Evolutionary conservation across 2,888 invertebrate genomes (phyloP).

Genomic region (Argynnis bischoffii): DNA sequence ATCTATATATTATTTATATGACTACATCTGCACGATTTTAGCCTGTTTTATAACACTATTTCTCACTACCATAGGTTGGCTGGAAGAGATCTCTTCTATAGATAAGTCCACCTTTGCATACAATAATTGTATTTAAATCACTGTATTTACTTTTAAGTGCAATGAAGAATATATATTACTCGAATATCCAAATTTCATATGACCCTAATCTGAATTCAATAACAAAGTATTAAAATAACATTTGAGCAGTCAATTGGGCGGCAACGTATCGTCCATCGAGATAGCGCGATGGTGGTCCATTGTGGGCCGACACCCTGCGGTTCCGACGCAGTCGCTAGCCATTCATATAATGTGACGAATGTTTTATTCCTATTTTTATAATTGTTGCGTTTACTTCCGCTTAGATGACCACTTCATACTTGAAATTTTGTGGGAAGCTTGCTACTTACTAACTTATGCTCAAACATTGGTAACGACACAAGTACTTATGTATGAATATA

Average conservation of each 20-base stretch:
- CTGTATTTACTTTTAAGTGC: background rate
- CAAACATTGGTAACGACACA: constrained; percentile 26
- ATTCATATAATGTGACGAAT: constrained; percentile 63
- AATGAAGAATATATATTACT: constrained; percentile 3
- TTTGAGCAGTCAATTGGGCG: constrained; percentile 81
- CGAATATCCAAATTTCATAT: constrained; percentile 34
- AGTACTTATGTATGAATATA: constrained; percentile 42
- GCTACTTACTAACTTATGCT: constrained; percentile 40
- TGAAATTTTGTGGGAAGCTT: constrained; percentile 70
- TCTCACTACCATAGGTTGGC: too few relatives aligned
- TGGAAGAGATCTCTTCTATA: too few relatives aligned
- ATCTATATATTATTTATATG: too few relatives aligned
- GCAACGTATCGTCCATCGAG: constrained; percentile 78
- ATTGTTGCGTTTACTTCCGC: constrained; percentile 72
- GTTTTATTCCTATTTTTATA: constrained; percentile 74
- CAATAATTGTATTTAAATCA: too few relatives aligned
- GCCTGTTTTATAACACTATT: too few relatives aligned
- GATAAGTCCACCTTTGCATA: too few relatives aligned
- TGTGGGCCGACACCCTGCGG: constrained; percentile 68
- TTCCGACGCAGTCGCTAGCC: constrained; percentile 55
- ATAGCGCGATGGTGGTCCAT: constrained; percentile 80
- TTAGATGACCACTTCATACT: constrained; percentile 64
- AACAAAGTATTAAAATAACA: constrained; percentile 72
- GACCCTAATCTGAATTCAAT: constrained; percentile 44
- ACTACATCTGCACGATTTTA: too few relatives aligned